Percentiles rank a stretch among this genome's conserved stretches.
Conservation (phyloP, 2,888 invertebrate species). For the Meteorus cinctellus region DNA sequence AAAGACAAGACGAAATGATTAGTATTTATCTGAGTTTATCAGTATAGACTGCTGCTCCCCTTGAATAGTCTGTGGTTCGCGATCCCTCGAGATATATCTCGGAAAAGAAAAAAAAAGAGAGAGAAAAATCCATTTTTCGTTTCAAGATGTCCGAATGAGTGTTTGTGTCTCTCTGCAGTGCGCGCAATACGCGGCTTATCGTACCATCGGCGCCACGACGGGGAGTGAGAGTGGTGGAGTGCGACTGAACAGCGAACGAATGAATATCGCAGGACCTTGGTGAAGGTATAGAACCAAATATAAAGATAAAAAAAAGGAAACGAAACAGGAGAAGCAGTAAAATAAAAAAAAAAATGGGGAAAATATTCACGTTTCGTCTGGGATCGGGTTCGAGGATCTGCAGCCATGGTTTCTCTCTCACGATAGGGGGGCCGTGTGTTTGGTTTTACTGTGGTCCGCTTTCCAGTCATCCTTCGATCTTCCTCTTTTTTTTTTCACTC, state of each 20-base stretch:
- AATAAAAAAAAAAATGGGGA: constrained; percentile 40
- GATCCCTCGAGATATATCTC: neutral
- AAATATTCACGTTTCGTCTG: constrained; percentile 43
- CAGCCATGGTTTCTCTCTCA: constrained; percentile 32
- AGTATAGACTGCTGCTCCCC: neutral
- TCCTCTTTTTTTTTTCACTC: constrained; percentile 5
- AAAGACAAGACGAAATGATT: neutral
- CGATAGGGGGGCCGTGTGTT: constrained; percentile 41
- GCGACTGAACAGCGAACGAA: constrained; percentile 49
- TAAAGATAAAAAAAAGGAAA: constrained; percentile 16
- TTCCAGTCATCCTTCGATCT: constrained; percentile 41
- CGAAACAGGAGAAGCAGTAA: constrained; percentile 26
- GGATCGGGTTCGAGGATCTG: constrained; percentile 47
- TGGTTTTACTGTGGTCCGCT: constrained; percentile 45
- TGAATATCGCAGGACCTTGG: constrained; percentile 50
- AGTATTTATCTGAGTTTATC: neutral
- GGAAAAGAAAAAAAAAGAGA: neutral
- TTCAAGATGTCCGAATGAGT: constrained; percentile 6
- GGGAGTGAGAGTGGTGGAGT: constrained; percentile 35
- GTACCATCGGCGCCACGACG: constrained; percentile 60
- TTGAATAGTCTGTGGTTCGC: constrained; percentile 1
- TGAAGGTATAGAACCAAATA: constrained; percentile 11
- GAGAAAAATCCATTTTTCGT: constrained; percentile 27
- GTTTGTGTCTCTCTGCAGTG: neutral
- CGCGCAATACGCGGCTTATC: constrained; percentile 55